Percentiles rank a stretch among this genome's conserved stretches.
Evolutionary conservation across 2,888 invertebrate genomes (phyloP).

Genomic region (Clivina fossor): DNA sequence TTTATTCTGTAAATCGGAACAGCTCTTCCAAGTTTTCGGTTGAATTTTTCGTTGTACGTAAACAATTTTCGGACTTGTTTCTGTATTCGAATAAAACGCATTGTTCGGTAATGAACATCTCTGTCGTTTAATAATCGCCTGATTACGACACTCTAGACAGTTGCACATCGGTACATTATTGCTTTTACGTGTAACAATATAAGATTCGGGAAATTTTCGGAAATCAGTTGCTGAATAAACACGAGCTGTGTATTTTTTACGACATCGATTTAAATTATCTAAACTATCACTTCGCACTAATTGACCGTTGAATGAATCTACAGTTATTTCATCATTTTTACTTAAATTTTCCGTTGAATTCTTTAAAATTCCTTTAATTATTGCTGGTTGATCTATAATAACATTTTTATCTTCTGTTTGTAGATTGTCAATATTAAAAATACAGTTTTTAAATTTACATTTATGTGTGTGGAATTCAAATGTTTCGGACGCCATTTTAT

Average conservation of each 20-base stretch:
- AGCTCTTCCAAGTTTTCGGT: slow-evolving; percentile 52
- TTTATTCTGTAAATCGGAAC: slow-evolving; percentile 49
- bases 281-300: slow-evolving; percentile 54
- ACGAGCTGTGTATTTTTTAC: slow-evolving; percentile 38
- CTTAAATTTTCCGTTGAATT: slow-evolving; percentile 45
- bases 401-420: slow-evolving; percentile 45
- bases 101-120: slow-evolving; percentile 25
- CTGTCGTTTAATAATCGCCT: slow-evolving; percentile 18
- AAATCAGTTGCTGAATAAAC: slow-evolving; percentile 39
- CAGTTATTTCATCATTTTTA: slow-evolving; percentile 40
- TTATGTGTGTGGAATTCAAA: slow-evolving; percentile 43
- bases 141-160: slow-evolving; percentile 27
- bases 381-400: slow-evolving; percentile 48
- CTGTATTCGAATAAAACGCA: slow-evolving; percentile 27
- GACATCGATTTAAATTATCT: slow-evolving; percentile 47
- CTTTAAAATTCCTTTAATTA: slow-evolving; percentile 48
- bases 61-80: slow-evolving; percentile 45
- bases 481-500: slow-evolving; percentile 24
- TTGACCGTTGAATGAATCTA: slow-evolving; percentile 53
- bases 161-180: slow-evolving; percentile 35
- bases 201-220: slow-evolving; percentile 54
- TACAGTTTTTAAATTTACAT: slow-evolving; percentile 52
- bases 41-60: slow-evolving; percentile 46
- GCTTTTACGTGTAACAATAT: slow-evolving; percentile 49
- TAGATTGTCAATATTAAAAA: slow-evolving; percentile 50